Evolutionary conservation across 1,140 invertebrate species (phyloP).

Genomic region (Drosophila chauvacae): DNA sequence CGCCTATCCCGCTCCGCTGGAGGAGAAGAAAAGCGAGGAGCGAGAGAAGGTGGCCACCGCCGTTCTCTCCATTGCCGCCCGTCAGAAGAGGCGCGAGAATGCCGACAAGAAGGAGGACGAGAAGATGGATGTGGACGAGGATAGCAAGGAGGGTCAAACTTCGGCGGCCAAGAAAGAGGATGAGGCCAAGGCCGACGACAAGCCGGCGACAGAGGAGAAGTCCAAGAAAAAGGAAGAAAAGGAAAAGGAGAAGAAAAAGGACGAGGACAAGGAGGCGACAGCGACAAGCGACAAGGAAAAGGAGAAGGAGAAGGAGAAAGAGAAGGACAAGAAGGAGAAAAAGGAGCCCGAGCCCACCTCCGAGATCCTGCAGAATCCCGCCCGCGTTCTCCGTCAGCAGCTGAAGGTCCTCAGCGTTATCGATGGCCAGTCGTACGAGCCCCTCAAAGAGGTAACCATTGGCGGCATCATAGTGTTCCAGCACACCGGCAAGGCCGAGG

Average conservation of each 20-base stretch:
- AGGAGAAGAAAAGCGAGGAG: conserved; percentile 99
- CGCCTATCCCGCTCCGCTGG: conserved; percentile 97
- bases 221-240: conserved; percentile 85
- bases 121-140: conserved; percentile 91
- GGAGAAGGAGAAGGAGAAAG: conserved; percentile 85
- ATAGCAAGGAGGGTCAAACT: conserved; percentile 86
- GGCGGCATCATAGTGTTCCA: conserved; percentile 98
- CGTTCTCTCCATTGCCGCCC: conserved; percentile 97
- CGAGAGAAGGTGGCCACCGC: conserved; percentile 98
- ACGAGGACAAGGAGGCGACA: conserved; percentile 76
- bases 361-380: conserved; percentile 97
- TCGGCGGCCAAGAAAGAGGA: conserved; percentile 86
- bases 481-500: conserved; percentile 90
- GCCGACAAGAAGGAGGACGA: conserved; percentile 87
- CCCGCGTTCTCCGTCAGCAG: conserved; percentile 96
- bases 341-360: conserved; percentile 95
- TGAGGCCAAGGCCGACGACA: conserved; percentile 85
- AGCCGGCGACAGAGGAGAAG: conserved; percentile 67
- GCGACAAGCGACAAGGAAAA: conserved; percentile 84
- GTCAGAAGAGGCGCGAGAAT: conserved; percentile 92
- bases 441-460: conserved; percentile 96
- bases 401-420: conserved; percentile 93
- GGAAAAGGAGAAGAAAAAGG: conserved; percentile 76
- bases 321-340: conserved; percentile 87
- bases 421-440: conserved; percentile 92